phyloP scores from a whole-genome alignment of 2,113 vertebrate species.

The Cranoglanis bouderius region DNA sequence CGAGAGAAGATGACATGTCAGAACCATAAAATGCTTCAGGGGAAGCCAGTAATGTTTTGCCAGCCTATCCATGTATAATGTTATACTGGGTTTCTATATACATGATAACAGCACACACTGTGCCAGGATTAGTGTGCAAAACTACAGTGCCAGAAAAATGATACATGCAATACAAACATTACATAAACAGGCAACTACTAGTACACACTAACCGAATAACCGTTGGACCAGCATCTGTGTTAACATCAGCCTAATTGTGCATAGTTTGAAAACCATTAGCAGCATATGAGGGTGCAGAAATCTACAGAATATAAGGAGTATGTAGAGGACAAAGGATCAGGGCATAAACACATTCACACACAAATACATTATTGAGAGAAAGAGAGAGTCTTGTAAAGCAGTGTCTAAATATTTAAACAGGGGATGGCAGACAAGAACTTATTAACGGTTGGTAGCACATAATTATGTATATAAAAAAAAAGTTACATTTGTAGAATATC shows the following conservation, averaged over 20 bases:
- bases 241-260: not conserved
- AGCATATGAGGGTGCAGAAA: not conserved
- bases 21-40: not conserved
- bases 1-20: not conserved
- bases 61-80: not conserved
- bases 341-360: not conserved
- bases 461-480: not conserved
- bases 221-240: not conserved
- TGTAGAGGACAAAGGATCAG: not conserved
- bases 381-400: not conserved
- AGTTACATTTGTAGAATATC: not conserved
- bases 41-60: not conserved
- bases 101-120: not conserved
- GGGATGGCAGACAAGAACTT: not conserved
- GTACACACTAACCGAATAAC: not conserved
- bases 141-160: not conserved
- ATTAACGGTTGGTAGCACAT: not conserved
- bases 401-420: not conserved
- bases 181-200: not conserved
- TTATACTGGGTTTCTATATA: not conserved
- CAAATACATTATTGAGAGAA: conserved; percentile 2
- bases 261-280: not conserved
- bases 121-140: not conserved
- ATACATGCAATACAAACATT: not conserved
- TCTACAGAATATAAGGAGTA: conserved; percentile 1